Evolutionary conservation across 2,888 invertebrate species (phyloP), one percentile per base, ranked within the genome.

Genomic region (Philereme transversata): DNA sequence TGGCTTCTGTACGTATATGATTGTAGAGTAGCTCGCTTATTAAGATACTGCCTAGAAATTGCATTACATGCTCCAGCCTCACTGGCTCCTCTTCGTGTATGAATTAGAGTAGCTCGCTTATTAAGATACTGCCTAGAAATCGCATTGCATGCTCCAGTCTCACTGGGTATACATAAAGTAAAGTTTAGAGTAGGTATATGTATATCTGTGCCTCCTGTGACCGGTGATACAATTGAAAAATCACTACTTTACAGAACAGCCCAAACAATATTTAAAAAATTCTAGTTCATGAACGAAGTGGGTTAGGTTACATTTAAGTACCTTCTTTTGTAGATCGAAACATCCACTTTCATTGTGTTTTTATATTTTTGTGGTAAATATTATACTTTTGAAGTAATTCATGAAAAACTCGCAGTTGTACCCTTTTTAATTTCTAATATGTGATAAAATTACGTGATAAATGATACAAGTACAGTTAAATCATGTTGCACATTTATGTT

Each of bases 391-490:
- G 9, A 43, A 43, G 43, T 43, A 43, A 43, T 52, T 52, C 52
- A 35, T 52, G 52, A 52, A 52, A 52, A 52, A 44, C 44, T 44
- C 6, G 9, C 6, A 52, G 44, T 10, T 52, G 52, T 52, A 44
- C 52, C 52, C 7, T 52, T 52, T 52, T 44, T 52, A 34, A 52
- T 44, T 52, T 44, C 45, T 52, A 52, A 52, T 52, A 60, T 49
- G 52, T 56, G 47, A 11, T 59, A 45, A 54, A 52, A 52, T 58
- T 49, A 53, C 54, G 54, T 54, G 53, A 60, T 60, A 60, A 60
- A 50, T 50, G 60, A 60, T 50, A 60, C 60, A 60, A 60, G 50
- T 60, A 54, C 44, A 50, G 54, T 60, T 54, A 49, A 60, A 60
- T 54, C 9, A 54, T 60, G 60, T 60, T 54, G 60, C 60, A 60